Evolutionary conservation across 2,888 invertebrate genomes (phyloP).

Genomic region (Caenorhabditis afra): DNA sequence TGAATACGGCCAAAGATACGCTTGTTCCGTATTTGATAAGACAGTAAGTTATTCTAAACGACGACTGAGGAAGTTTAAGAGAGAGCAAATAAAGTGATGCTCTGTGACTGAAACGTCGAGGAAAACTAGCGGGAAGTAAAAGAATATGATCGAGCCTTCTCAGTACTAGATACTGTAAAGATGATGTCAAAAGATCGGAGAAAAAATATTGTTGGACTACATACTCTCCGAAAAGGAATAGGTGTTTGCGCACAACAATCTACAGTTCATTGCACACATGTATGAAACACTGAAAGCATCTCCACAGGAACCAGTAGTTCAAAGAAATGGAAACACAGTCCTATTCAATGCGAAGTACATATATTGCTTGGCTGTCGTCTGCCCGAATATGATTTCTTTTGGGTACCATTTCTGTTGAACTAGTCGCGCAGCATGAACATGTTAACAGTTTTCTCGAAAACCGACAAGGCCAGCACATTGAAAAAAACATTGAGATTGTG

Average conservation of each 20-base stretch:
- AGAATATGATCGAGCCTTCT: too few species aligned
- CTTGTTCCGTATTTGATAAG: conserved; percentile 30
- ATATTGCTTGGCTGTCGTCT: too few species aligned
- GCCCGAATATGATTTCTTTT: background rate
- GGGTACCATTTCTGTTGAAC: too few species aligned
- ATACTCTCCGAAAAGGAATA: background rate
- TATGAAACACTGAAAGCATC: background rate
- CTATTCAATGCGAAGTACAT: background rate
- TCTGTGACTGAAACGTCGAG: too few species aligned
- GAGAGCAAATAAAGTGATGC: background rate
- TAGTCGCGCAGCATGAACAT: too few species aligned
- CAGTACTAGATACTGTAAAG: too few species aligned
- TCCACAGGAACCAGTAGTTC: background rate
- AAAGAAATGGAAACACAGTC: background rate
- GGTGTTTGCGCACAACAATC: background rate
- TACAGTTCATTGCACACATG: background rate
- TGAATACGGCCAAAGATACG: conserved; percentile 17
- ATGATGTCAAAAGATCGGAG: too few species aligned
- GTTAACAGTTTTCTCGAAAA: too few species aligned
- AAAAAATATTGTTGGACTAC: too few species aligned
- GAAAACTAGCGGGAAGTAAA: too few species aligned
- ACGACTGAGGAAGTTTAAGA: background rate
- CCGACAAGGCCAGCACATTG: too few species aligned
- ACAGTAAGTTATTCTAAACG: too few species aligned
- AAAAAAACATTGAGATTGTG: background rate